Percentiles rank a stretch among this genome's conserved stretches.
Evolutionary conservation across 2,113 vertebrate genomes (phyloP).

Genomic region (Lycaon pictus): DNA sequence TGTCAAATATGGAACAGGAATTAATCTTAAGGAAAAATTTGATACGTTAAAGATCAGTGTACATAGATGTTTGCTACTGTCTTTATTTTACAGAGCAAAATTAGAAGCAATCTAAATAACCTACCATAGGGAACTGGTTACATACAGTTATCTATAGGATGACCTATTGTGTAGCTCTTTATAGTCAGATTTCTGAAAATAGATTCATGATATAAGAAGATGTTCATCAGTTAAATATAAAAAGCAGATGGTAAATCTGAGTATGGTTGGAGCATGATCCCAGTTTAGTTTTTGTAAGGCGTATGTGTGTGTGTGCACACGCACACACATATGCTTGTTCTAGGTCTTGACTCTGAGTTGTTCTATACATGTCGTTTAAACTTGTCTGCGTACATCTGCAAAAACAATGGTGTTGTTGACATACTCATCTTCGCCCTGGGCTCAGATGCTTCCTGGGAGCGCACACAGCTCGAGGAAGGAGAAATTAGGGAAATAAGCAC

Average conservation of each 20-base stretch:
- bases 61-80: neutral
- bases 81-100: neutral
- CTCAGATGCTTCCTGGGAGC: neutral
- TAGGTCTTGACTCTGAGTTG: neutral
- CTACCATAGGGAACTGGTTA: neutral
- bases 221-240: neutral
- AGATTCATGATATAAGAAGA: neutral
- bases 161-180: neutral
- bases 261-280: neutral
- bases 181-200: neutral
- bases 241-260: neutral
- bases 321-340: neutral
- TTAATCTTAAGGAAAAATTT: neutral
- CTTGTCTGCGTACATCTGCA: neutral
- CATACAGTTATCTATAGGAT: neutral
- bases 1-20: neutral
- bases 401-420: neutral
- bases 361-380: neutral
- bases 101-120: neutral
- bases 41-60: neutral
- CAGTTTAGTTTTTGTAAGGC: neutral
- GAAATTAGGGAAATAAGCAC: neutral
- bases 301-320: no score
- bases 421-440: neutral
- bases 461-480: neutral